Percentiles rank a stretch among this genome's conserved stretches.
Conservation (phyloP, 2,888 invertebrate species). For the Pinctada fucata region DNA sequence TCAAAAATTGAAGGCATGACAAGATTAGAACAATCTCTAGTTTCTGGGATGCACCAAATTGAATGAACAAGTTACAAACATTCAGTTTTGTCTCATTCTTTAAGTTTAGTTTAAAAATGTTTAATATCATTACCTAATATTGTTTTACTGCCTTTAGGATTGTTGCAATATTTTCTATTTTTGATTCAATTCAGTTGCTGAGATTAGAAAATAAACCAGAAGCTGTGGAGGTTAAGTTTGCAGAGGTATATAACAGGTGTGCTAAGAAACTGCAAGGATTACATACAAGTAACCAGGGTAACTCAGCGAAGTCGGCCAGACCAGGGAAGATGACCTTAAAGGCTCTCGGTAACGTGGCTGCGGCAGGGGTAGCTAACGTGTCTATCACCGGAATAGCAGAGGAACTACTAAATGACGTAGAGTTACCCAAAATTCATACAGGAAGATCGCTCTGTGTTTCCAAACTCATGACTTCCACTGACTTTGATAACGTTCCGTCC, state of each 20-base stretch:
- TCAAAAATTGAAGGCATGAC: no score
- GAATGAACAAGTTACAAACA: no score
- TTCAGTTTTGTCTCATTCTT: no score
- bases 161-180: no score
- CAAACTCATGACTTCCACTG: conserved; percentile 31
- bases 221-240: conserved; percentile 67
- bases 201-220: conserved; percentile 64
- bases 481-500: conserved; percentile 52
- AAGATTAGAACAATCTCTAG: no score
- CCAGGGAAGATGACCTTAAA: conserved; percentile 53
- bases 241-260: conserved; percentile 62
- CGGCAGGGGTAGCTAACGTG: conserved; percentile 70
- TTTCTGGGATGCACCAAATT: no score
- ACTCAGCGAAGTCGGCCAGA: conserved; percentile 29
- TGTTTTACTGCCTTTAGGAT: no score
- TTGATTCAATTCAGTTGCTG: conserved; percentile 62
- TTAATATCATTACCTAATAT: no score
- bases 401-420: conserved; percentile 60
- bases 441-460: not conserved
- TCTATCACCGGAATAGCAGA: conserved; percentile 67
- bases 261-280: conserved; percentile 58
- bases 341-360: conserved; percentile 68
- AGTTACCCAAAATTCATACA: conserved; percentile 51
- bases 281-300: conserved; percentile 38
- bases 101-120: no score